Percentiles rank a stretch among this genome's conserved stretches.
Conservation (phyloP, 2,888 invertebrate species). For the Strigamia maritima region DNA sequence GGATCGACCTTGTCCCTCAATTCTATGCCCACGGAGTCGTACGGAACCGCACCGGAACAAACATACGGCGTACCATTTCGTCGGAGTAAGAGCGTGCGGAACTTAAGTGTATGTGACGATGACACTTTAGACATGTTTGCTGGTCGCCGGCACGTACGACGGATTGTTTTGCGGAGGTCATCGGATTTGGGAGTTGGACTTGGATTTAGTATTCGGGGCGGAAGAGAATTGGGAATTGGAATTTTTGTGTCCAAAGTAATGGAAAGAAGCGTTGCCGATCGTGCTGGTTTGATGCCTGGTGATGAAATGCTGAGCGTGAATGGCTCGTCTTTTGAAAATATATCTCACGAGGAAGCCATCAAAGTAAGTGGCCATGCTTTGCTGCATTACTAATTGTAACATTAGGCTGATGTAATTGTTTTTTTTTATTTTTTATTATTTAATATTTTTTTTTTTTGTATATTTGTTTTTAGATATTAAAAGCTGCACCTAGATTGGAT, state of each 20-base stretch:
- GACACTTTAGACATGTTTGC: conserved; percentile 1
- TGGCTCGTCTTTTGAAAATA: conserved; percentile 86
- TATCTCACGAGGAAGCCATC: conserved; percentile 87
- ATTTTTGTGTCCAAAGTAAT: conserved; percentile 87
- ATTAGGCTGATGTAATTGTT: neutral
- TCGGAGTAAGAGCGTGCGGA: conserved; percentile 37
- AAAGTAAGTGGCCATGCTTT: conserved; percentile 61
- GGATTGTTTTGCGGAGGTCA: conserved; percentile 26
- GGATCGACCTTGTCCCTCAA: conserved; percentile 36
- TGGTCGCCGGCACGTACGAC: conserved; percentile 31
- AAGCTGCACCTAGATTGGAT: conserved; percentile 47
- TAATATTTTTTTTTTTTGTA: conserved; percentile 1
- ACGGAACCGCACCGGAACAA: neutral
- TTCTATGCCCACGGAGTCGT: conserved; percentile 7
- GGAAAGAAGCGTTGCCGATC: conserved; percentile 83
- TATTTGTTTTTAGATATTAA: conserved; percentile 47
- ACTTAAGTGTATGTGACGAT: conserved; percentile 24
- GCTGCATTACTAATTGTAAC: neutral
- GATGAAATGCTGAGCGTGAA: conserved; percentile 94
- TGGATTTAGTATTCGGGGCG: conserved; percentile 42
- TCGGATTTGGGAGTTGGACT: conserved; percentile 39
- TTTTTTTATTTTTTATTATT: neutral
- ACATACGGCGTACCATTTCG: conserved; percentile 28
- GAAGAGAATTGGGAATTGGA: conserved; percentile 42
- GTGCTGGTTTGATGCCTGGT: conserved; percentile 81